Base-by-base conservation (phyloP, 2,888 invertebrate species). In the Strigamia transsilvanica region DNA sequence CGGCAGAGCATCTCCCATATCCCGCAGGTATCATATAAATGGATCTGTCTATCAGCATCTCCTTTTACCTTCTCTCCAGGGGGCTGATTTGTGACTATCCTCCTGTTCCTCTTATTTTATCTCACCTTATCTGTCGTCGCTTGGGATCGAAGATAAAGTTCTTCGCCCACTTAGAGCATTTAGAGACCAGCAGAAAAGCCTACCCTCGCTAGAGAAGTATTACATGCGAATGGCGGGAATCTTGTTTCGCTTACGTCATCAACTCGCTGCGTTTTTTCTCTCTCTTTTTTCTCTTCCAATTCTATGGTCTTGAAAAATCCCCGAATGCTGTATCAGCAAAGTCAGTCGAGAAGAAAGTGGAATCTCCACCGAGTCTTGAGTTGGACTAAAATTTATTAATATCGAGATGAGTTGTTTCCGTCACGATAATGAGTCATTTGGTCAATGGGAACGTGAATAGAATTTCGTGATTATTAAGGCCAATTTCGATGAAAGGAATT, bases 51-150 rank as follows among this genome's bases (percentile, higher is more conserved):
- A 61, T 61, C 61, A 18, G 61, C 61, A 61, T 61, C 61, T 61
- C 61, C 61, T 61, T 61, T 61, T 61, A 61, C 61, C 21, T 61
- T 61, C 18, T 61, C 61, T 23, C 61, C 18, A 12, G 61, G 61
- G 61, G 61, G 61, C 61, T 61, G 61, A 61, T 61, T 61, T 61
- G 61, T 61, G 61, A 61, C 61, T 61, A 61, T 61, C 61, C 61
- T 61, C 61, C 61, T 61, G 61, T 61, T 61, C 61, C 61, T 61
- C 61, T 61, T 61, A 61, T 61, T 61, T 61, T 61, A 61, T 61
- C 61, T 61, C 61, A 61, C 61, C 61, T 61, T 61, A 61, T 61
- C 61, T 61, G 61, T 21, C 61, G 61, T 61, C 61, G 61, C 61
- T 23, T 61, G 61, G 61, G 61, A 61, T 61, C 61, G 61, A 61